Conservation (phyloP, 2,888 invertebrate genomes). For the Onchidella celtica region DNA sequence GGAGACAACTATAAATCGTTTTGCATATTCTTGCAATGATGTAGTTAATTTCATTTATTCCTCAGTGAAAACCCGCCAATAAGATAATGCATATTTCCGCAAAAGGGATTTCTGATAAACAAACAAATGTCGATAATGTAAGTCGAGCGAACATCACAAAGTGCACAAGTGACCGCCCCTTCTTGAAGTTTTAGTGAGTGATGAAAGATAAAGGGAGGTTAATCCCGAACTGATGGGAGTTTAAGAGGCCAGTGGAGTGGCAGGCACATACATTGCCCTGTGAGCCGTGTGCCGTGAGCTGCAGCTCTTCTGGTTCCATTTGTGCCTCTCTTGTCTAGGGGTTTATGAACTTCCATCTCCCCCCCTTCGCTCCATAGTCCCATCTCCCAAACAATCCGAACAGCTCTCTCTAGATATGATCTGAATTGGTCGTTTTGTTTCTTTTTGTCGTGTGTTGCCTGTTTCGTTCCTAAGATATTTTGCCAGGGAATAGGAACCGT, state of each 20-base stretch:
- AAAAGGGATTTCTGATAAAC: too few relatives aligned
- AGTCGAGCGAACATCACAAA: too few relatives aligned
- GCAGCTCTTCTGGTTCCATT: background rate
- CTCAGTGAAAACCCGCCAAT: too few relatives aligned
- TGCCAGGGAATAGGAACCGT: too few relatives aligned
- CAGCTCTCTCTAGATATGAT: too few relatives aligned
- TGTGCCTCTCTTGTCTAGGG: background rate
- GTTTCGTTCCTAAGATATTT: too few relatives aligned
- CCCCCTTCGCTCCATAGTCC: background rate
- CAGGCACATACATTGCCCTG: background rate
- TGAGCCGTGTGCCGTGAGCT: background rate
- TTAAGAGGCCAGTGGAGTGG: background rate
- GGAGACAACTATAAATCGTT: too few relatives aligned
- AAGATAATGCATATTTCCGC: too few relatives aligned
- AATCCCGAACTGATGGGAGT: background rate
- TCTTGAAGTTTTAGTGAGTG: background rate
- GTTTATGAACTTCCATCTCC: background rate
- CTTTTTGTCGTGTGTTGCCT: too few relatives aligned
- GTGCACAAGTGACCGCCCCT: background rate
- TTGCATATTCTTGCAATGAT: too few relatives aligned
- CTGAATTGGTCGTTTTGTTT: background rate
- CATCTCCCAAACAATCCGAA: background rate
- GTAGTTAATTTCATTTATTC: too few relatives aligned
- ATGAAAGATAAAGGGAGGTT: background rate
- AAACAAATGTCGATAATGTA: too few relatives aligned